Evolutionary conservation across 1,140 invertebrate genomes (phyloP), one percentile per base, ranked within the genome.

Genomic region (Amphibalanus amphitrite): DNA sequence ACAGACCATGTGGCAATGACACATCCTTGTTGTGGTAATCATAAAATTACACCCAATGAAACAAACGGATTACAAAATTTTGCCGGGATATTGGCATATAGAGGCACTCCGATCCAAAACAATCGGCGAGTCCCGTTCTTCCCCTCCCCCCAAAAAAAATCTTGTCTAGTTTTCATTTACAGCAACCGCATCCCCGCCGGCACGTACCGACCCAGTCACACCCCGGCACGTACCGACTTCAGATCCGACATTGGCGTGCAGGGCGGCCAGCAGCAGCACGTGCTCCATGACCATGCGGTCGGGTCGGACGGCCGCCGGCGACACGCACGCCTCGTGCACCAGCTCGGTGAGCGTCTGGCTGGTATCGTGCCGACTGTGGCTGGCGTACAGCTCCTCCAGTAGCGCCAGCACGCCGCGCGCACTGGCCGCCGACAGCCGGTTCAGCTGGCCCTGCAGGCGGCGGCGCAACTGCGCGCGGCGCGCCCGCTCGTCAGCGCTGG

Each of bases 231-330:
- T 82, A 86, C 91, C 92, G 70, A 97, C 85, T 87, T 97, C 93
- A 28, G 85, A 87, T 26, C 91, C 95, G 73, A 97, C 84, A 82
- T 96, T 96, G 0, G 90, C 90, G 81, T 96, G 93, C 13, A 97
- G 79, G 71, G 93, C 85, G 0, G 90, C 84, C 26, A 97, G 82
- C 0, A 97, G 79, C 76, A 95, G 86, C 69, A 89, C 86, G 77
- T 95, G 88, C 77, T 97, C 94, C 68, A 90, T 85, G 0, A 92
- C 81, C 74, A 97, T 82, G 40, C 91, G 80, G 76, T 93, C 90
- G 0, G 93, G 89, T 29, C 88, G 87, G 25, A 85, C 75, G 13
- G 47, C 47, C 0, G 86, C 81, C 25, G 81, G 76, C 0, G 83
- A 77, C 64, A 93, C 76, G 67, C 91, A 76, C 0, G 89, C 86